Evolutionary conservation across 2,797 vertebrate genomes (phyloP).

Genomic region (Myripristis jacobus): DNA sequence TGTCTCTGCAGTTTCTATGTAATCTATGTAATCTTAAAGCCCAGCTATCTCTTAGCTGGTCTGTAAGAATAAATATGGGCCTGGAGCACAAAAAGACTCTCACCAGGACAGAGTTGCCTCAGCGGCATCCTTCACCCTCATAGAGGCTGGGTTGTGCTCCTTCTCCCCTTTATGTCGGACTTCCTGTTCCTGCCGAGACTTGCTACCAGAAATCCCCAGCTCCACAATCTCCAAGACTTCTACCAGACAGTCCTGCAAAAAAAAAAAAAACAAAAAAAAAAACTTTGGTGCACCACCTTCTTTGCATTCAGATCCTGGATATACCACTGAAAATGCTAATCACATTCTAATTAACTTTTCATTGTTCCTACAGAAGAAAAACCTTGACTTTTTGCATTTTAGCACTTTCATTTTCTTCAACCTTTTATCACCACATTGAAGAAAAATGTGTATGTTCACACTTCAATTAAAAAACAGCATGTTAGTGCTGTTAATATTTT

Average conservation of each 20-base stretch:
- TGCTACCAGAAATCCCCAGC: conserved; percentile 96
- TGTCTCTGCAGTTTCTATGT: no score
- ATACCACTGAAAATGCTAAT: no score
- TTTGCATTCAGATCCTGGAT: neutral
- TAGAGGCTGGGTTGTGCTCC: conserved; percentile 95
- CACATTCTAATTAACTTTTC: no score
- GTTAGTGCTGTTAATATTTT: no score
- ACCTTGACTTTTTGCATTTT: no score
- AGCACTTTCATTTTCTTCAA: no score
- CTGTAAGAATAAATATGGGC: neutral
- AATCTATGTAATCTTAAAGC: no score
- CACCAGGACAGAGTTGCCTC: conserved; percentile 96
- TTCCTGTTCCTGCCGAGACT: conserved; percentile 93
- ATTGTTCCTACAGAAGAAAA: no score
- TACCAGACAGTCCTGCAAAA: conserved; percentile 90
- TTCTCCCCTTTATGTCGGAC: conserved; percentile 96
- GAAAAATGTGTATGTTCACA: no score
- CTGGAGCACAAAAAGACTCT: conserved; percentile 34
- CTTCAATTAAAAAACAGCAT: no score
- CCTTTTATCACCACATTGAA: no score
- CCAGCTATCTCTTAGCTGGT: no score
- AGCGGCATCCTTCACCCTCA: conserved; percentile 97
- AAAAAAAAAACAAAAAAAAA: neutral
- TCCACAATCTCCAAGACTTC: conserved; percentile 97
- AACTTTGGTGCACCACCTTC: neutral